Base-by-base conservation (phyloP, 2,888 invertebrate genomes). In the Melanophora roralis region DNA sequence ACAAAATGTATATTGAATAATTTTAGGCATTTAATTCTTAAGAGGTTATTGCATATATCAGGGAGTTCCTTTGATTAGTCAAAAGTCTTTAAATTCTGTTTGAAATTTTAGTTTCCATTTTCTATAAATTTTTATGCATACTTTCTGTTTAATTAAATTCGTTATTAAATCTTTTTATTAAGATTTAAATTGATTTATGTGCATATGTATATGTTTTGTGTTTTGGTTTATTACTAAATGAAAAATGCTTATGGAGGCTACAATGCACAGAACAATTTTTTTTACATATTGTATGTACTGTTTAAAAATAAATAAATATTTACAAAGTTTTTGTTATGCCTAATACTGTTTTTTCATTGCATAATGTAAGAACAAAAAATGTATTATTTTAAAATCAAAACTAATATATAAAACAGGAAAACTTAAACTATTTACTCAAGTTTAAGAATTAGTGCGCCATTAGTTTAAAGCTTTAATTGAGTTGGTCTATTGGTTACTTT, bases 11-110 rank as follows among this genome's bases (percentile, higher is more conserved):
- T 68, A 40, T 62, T 57, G 57, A 71, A 81, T 81, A 81, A 78
- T 81, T 75, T 68, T 81, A 81, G 81, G 78, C 78, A 68, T 76
- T 80, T 73, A 21, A 34, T 55, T 43, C 74, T 78, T 79, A 59
- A 75, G 74, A 79, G 21, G 74, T 74, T 51, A 78, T 78, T 78
- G 72, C 72, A 60, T 72, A 72, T 60, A 65, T 78, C 72, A 60
- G 34, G 67, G 67, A 21, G 19, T 72, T 60, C 19, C 12, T 49
- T 34, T 43, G 2, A 8, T 34, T 23, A 38, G 0, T 67, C 12
- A 7, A 9, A 27, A 23, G 14, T 57, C 38, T 27, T 38, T 34
- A 23, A 47, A 16, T 38, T 16, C 27, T 64, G 36, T 47, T 57
- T 45, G 27, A n/a, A 14, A 14, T 5, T 68, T 19, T 34, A 2